Percentiles rank a stretch among this genome's conserved stretches.
Evolutionary conservation across 2,113 vertebrate species (phyloP).

Genomic region (Chloropsis hardwickii): DNA sequence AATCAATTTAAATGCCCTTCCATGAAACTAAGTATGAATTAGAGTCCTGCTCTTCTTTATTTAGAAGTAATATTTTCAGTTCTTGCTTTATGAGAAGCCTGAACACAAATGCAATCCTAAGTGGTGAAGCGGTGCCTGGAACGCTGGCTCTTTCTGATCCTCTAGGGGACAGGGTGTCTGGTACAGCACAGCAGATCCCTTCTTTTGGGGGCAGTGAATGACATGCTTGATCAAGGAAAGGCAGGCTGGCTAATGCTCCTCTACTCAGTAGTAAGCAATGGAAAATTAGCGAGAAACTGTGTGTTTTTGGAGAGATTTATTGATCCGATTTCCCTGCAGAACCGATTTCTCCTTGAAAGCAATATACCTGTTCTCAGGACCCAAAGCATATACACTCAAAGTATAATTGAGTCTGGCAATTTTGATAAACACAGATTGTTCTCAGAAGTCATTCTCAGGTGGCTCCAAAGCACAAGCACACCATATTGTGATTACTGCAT

Average conservation of each 20-base stretch:
- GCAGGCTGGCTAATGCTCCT: neutral
- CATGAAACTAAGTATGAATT: neutral
- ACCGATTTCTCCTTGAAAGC: neutral
- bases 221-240: neutral
- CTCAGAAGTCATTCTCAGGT: neutral
- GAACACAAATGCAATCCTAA: neutral
- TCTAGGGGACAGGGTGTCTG: neutral
- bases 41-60: neutral
- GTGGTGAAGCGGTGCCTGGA: neutral
- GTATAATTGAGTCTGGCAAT: neutral
- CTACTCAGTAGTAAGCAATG: neutral
- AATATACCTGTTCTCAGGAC: neutral
- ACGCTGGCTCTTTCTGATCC: neutral
- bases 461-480: neutral
- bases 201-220: neutral
- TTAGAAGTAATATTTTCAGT: slow-evolving; percentile 23
- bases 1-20: slow-evolving; percentile 45
- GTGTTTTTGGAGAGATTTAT: neutral
- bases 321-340: neutral
- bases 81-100: neutral
- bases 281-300: neutral
- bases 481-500: neutral
- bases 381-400: neutral
- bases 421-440: neutral
- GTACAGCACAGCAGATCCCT: neutral